Percentiles rank a stretch among this genome's conserved stretches.
phyloP scores from a whole-genome alignment of 1,140 invertebrate species.

The Papilio helenus region DNA sequence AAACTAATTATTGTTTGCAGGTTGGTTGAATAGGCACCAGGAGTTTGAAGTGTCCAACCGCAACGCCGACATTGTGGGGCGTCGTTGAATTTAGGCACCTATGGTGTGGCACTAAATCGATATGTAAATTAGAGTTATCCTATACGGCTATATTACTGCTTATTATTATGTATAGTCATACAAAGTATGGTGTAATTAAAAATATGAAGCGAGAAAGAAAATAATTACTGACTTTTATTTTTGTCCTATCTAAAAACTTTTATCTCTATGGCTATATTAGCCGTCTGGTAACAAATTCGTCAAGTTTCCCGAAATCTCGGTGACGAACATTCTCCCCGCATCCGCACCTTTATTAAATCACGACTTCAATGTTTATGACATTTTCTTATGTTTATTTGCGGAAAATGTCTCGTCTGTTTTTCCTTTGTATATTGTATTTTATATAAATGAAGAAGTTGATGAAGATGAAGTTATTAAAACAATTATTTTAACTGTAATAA shows the following conservation, averaged over 20 bases:
- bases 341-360: conserved; percentile 53
- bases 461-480: not conserved
- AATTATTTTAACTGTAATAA: not conserved
- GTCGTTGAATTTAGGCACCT: not conserved
- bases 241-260: conserved; percentile 39
- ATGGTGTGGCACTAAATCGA: not conserved
- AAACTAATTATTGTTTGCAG: not conserved
- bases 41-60: conserved; percentile 6
- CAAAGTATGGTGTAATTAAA: not conserved
- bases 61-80: not conserved
- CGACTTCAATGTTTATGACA: conserved; percentile 44
- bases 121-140: not conserved
- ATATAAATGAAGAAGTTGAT: conserved; percentile 26
- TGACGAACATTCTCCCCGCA: conserved; percentile 60
- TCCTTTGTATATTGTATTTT: conserved; percentile 3
- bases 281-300: conserved; percentile 63
- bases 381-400: conserved; percentile 26
- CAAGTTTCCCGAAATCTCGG: conserved; percentile 51
- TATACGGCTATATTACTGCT: not conserved
- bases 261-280: conserved; percentile 64
- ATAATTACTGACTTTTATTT: conserved; percentile 11
- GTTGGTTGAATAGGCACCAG: not conserved
- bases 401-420: conserved; percentile 1
- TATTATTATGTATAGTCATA: not conserved
- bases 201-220: not conserved